These are phyloP conservation scores for Gryon sp. DNA, from an alignment of 1,140 invertebrate species.

Conservation along the genomic window DNA sequence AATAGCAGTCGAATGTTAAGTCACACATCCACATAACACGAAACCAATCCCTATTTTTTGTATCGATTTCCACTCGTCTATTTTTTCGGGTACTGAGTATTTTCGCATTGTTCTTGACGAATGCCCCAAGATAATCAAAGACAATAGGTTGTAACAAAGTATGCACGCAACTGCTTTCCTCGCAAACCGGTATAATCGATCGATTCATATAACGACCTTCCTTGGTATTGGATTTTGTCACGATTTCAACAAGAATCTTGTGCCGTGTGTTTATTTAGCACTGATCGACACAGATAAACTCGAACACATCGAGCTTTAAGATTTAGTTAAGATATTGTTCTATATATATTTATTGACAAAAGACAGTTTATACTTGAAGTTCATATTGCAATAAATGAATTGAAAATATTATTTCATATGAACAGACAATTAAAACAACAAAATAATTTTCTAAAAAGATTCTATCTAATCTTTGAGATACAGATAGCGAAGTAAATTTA, in stretches of 20 bases:
- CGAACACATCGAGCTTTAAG: conserved; percentile 10
- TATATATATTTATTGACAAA: too few relatives aligned
- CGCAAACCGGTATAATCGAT: conserved; percentile 26
- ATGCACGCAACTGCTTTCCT: conserved; percentile 48
- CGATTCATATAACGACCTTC: conserved; percentile 56
- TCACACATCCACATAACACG: conserved; percentile 24
- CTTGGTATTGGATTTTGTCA: conserved; percentile 51
- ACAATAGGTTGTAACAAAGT: conserved; percentile 52
- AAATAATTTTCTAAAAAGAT: too few relatives aligned
- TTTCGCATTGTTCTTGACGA: conserved; percentile 56
- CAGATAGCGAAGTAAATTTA: too few relatives aligned
- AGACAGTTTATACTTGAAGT: too few relatives aligned
- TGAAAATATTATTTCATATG: too few relatives aligned
- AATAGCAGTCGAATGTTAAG: too few relatives aligned
- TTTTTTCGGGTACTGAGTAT: conserved; percentile 27
- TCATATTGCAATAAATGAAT: neutral
- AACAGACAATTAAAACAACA: too few relatives aligned
- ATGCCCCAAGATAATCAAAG: conserved; percentile 51
- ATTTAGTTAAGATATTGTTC: neutral
- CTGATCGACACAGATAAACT: conserved; percentile 16
- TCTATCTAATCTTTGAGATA: too few relatives aligned
- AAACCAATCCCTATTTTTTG: conserved; percentile 37
- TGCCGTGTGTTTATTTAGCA: conserved; percentile 1
- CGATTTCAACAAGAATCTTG: conserved; percentile 45
- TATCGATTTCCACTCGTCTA: conserved; percentile 53